Evolutionary conservation across 2,888 invertebrate genomes (phyloP).

Genomic region (Trissoscelio sp.): DNA sequence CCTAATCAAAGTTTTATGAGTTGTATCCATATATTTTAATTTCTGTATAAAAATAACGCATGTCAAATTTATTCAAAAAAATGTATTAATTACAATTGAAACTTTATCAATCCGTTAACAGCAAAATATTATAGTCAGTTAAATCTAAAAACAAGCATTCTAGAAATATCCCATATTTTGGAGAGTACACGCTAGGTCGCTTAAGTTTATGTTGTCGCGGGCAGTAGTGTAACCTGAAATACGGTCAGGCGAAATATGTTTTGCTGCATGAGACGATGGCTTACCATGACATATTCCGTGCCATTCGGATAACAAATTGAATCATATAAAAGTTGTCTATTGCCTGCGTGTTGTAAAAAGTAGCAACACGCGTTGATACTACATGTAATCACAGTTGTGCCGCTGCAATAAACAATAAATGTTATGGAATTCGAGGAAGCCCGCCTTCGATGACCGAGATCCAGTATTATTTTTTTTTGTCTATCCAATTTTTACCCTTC

Average conservation of each 20-base stretch:
- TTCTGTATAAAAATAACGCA: too few species aligned
- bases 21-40: too few species aligned
- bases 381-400: conserved; percentile 54
- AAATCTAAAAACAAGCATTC: background rate
- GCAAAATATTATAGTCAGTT: background rate
- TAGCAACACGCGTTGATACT: conserved; percentile 48
- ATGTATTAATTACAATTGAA: too few species aligned
- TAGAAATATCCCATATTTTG: conserved; percentile 6
- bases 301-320: conserved; percentile 67
- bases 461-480: conserved; percentile 20
- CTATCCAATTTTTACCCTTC: background rate
- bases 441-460: conserved; percentile 15
- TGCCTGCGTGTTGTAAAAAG: conserved; percentile 42
- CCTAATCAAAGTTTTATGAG: too few species aligned
- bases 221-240: conserved; percentile 48
- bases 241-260: conserved; percentile 55
- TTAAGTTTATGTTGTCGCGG: conserved; percentile 50
- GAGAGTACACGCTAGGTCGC: background rate
- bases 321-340: conserved; percentile 68
- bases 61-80: too few species aligned
- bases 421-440: conserved; percentile 48
- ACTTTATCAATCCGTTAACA: too few species aligned
- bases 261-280: conserved; percentile 52
- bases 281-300: conserved; percentile 52
- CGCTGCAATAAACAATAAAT: conserved; percentile 54